Base-by-base conservation (phyloP, 2,113 vertebrate species). In the Dicerorhinus sumatrensis region DNA sequence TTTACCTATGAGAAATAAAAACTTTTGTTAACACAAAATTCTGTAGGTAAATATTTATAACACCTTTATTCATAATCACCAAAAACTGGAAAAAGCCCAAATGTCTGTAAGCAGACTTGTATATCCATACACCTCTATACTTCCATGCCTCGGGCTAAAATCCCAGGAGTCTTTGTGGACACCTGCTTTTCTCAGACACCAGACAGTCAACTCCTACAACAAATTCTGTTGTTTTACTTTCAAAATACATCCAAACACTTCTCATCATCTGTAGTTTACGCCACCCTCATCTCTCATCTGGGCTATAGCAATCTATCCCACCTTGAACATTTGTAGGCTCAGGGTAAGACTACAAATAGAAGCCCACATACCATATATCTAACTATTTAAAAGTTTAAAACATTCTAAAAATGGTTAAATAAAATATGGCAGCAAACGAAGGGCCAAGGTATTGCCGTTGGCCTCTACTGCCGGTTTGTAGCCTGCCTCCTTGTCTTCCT, bases 41-140 rank as follows among this genome's bases (percentile, higher is more conserved):
- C 23, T 85, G 1, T 31, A n/a, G 11, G 16, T 73, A 11, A 46
- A 69, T 79, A 58, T 92, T 81, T 39, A 36, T 48, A 70, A 0
- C 2, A 70, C 6, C 2, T 96, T 85, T 73, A 42, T 63, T 95
- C 17, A 83, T 51, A 60, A 72, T 83, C 31, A 95, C 12, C 33
- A 70, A 51, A 69, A 60, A 36, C 2, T 58, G 5, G 10, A 46
- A 92, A 88, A 6, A 58, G 2, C 0, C 5, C 2, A 56, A 48
- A 14, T 92, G 12, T 70, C 11, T 36, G 6, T 48, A 33, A 54
- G 39, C 27, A 73, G 73, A 36, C 27, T 46, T 4, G 7, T 48
- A 23, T 8, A 31, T 4, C 4, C 14, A 67, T 23, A 73, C 0
- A 56, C 4, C 0, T 56, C 12, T 54, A 9, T 12, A 6, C 5